Conservation (phyloP, 2,113 vertebrate genomes). For the Tragelaphus strepsiceros region DNA sequence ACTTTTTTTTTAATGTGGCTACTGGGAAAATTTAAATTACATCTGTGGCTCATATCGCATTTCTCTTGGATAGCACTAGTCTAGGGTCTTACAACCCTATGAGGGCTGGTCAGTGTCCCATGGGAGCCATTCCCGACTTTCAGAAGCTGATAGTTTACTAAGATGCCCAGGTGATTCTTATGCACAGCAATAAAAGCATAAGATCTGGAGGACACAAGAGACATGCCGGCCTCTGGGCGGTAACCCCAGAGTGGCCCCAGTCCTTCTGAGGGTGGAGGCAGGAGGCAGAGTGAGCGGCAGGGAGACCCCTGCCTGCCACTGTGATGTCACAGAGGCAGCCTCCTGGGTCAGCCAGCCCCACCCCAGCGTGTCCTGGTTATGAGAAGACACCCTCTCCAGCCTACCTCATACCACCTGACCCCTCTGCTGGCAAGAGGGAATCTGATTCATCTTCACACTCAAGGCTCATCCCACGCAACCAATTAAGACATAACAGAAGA, state of each 20-base stretch:
- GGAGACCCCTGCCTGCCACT: not conserved
- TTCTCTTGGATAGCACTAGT: not conserved
- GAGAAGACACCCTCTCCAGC: not conserved
- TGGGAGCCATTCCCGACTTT: not conserved
- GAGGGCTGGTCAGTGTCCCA: not conserved
- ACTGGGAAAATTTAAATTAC: not conserved
- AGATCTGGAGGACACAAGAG: not conserved
- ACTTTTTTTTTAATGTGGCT: not conserved
- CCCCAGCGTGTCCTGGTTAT: not conserved
- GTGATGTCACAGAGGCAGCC: conserved; percentile 62
- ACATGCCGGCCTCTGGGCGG: not conserved
- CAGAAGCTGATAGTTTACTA: not conserved
- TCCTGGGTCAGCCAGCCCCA: not conserved
- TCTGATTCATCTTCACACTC: not conserved
- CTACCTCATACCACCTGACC: conserved; percentile 42
- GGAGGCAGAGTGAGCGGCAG: fast-evolving
- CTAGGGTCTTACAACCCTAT: not conserved
- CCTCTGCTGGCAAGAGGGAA: conserved; percentile 71
- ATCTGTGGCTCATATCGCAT: not conserved
- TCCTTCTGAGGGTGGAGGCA: not conserved
- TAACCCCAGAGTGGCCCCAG: not conserved
- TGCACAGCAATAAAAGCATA: not conserved
- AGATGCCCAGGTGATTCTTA: not conserved
- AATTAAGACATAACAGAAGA: not conserved
- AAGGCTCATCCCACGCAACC: not conserved